Percentiles rank a stretch among this genome's conserved stretches.
These are phyloP conservation scores for Eclectus roratus DNA, from an alignment of 2,113 vertebrate genomes.

Conservation along the genomic window DNA sequence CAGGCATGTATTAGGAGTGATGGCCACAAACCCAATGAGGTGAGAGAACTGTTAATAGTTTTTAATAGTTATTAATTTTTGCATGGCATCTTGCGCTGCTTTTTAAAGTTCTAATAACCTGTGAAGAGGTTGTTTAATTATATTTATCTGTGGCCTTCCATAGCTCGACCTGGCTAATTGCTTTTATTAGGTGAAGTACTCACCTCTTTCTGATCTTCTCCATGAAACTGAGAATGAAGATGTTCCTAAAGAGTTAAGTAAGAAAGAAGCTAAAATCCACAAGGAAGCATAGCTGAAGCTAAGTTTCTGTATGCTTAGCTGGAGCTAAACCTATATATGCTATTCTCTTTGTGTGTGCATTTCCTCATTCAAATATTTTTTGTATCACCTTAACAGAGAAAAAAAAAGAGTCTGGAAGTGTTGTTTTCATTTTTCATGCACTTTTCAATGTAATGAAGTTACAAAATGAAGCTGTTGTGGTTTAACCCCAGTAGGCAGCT, in stretches of 20 bases:
- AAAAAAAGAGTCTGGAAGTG: not conserved
- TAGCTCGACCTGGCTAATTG: not conserved
- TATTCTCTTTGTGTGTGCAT: not conserved
- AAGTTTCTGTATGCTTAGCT: not conserved
- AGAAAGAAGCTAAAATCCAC: not conserved
- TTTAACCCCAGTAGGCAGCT: not conserved
- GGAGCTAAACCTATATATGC: not conserved
- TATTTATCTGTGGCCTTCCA: conserved; percentile 1
- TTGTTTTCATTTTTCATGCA: not conserved
- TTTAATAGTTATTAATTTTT: not conserved
- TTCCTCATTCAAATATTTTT: not conserved
- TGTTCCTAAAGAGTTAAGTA: not conserved
- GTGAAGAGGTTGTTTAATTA: not conserved
- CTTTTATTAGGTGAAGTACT: not conserved
- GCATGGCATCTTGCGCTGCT: not conserved
- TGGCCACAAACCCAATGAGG: not conserved
- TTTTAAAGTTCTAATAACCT: conserved; percentile 2
- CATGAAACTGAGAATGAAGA: not conserved
- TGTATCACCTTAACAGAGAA: not conserved
- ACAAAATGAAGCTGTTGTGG: not conserved
- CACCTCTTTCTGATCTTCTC: not conserved
- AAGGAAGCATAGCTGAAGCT: not conserved
- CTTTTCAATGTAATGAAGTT: not conserved
- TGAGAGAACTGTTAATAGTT: not conserved
- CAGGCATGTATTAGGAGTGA: not conserved